Conservation (phyloP, 1,140 invertebrate species). For the Sinonovacula constricta region DNA sequence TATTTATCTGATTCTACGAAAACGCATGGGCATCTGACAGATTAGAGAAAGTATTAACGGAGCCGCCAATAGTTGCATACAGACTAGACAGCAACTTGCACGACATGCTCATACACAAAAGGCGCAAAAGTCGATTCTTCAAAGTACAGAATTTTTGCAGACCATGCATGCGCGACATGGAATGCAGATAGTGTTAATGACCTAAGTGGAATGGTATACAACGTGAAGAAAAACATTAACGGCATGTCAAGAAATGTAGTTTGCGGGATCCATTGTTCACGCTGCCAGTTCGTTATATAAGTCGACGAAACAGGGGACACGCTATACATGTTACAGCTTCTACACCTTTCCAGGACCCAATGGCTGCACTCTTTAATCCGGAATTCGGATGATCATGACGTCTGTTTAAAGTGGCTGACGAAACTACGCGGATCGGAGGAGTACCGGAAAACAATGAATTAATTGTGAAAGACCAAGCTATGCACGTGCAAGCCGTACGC, state of each 20-base stretch:
- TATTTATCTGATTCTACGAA: too few species aligned
- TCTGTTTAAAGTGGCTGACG: too few species aligned
- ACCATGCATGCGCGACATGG: neutral
- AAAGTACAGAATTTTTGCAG: neutral
- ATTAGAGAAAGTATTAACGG: neutral
- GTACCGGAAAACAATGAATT: too few species aligned
- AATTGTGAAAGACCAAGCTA: too few species aligned
- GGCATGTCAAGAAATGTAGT: constrained; percentile 4
- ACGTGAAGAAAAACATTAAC: neutral
- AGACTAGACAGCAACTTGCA: constrained; percentile 2
- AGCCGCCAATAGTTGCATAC: constrained; percentile 6
- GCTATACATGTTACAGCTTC: too few species aligned
- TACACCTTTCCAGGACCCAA: neutral
- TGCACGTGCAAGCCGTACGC: too few species aligned
- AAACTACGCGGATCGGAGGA: too few species aligned
- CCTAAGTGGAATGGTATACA: neutral
- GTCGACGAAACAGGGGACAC: neutral
- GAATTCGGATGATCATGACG: too few species aligned
- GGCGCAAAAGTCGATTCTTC: neutral
- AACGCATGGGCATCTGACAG: neutral
- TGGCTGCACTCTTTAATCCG: neutral
- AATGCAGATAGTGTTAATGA: neutral
- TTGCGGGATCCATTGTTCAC: neutral
- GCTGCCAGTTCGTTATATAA: neutral
- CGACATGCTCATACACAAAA: constrained; percentile 1